Base-by-base conservation (phyloP, 2,888 invertebrate genomes). In the Drosophila prostipennis region DNA sequence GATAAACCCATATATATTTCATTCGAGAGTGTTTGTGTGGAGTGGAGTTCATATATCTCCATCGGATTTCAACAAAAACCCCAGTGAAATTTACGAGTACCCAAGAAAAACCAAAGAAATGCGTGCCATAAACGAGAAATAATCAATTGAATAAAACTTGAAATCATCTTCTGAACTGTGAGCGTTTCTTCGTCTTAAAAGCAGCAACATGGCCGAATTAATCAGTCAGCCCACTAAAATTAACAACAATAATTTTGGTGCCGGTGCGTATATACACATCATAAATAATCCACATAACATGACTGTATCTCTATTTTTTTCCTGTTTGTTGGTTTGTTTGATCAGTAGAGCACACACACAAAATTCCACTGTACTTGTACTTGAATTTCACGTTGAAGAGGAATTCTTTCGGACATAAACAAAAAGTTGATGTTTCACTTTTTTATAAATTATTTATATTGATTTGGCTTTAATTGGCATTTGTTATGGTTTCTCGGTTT, bases 201-300 rank as follows among this genome's bases (percentile, higher is more conserved):
- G 10, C 36, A 79, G 80, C 80, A 77, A 80, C 84, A 89, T 89
- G 87, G 89, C 90, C 77, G 89, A 90, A 86, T 73, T 89, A 79
- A 89, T 89, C 59, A 79, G 87, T 85, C 73, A 89, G 84, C 89
- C 80, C 77, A 79, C 88, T 59, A 89, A 89, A 74, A 77, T 89
- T 70, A 88, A 88, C 79, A 88, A 88, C 87, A 88, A 88, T 78
- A 89, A 89, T 70, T 89, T 89, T 74, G 88, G 77, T 57, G 71
- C 71, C 72, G 90, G 87, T 88, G 60, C 56, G 79, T 80, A 80
- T 77, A 14, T 43, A 55, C 37, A 53, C 48, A 68, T 40, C 49
- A 73, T 64, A 64, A 73, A 70, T 69, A 23, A 69, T 65, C 8
- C 70, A 19, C 34, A 42, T 40, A 67, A 36, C 51, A 45, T 34